These are phyloP conservation scores for Eulemur albifrons DNA, from an alignment of 2,797 vertebrate genomes.

Conservation along the genomic window DNA sequence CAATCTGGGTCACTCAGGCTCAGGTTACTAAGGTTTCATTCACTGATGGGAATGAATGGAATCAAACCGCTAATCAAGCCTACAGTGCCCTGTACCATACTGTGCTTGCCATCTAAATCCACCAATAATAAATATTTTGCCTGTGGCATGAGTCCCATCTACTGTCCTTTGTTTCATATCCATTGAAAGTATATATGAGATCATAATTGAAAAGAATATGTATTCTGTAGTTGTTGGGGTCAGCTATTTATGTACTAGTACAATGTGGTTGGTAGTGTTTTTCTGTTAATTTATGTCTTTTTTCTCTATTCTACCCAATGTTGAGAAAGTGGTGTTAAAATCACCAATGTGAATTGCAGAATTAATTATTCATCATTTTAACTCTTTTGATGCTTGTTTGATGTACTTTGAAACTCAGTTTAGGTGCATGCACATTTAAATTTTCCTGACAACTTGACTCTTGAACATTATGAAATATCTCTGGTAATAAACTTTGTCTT, in stretches of 20 bases:
- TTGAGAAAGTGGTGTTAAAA: neutral
- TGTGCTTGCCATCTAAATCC: neutral
- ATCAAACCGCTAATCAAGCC: neutral
- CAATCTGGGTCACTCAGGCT: neutral
- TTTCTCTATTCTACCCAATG: neutral
- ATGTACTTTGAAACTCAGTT: neutral
- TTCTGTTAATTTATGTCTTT: neutral
- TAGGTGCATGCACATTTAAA: neutral
- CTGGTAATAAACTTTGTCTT: neutral
- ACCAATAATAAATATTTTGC: neutral
- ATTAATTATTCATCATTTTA: neutral
- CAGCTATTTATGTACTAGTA: neutral
- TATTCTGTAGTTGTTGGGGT: neutral
- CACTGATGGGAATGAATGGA: neutral
- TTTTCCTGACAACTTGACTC: neutral
- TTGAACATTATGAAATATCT: neutral
- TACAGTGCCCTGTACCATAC: neutral
- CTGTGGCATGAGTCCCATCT: neutral
- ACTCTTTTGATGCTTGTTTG: neutral
- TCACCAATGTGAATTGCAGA: neutral
- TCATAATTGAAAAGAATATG: neutral
- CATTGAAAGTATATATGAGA: neutral
- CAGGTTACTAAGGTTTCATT: neutral
- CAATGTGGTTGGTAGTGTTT: neutral
- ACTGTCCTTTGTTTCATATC: neutral